phyloP scores from a whole-genome alignment of 2,888 invertebrate genomes.

The Pyrrhia umbra region DNA sequence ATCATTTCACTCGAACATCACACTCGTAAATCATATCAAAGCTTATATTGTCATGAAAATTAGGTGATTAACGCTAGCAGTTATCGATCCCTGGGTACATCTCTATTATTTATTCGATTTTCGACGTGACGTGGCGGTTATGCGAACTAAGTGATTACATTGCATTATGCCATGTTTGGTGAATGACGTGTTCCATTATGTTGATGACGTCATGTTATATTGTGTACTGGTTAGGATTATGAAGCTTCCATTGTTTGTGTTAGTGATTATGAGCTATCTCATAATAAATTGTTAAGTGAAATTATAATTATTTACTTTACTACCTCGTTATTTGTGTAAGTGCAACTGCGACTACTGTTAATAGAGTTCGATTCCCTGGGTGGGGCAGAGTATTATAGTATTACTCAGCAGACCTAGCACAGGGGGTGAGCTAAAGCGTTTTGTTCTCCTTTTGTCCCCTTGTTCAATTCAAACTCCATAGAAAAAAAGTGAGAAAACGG shows the following conservation, averaged over 20 bases:
- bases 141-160: conserved; percentile 55
- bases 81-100: conserved; percentile 38
- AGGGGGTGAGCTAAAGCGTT: too few species aligned
- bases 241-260: conserved; percentile 7
- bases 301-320: too few species aligned
- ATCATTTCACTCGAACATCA: conserved; percentile 28
- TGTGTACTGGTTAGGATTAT: conserved; percentile 1
- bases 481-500: too few species aligned
- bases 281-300: too few species aligned
- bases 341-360: too few species aligned
- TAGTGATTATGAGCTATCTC: neutral
- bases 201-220: conserved; percentile 40
- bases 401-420: too few species aligned
- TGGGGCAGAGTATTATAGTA: too few species aligned
- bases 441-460: too few species aligned
- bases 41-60: conserved; percentile 37
- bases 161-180: conserved; percentile 36
- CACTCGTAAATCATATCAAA: conserved; percentile 23
- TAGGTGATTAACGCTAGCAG: conserved; percentile 36
- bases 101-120: conserved; percentile 50
- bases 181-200: conserved; percentile 37
- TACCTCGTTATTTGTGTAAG: too few species aligned
- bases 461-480: too few species aligned
- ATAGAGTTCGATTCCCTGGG: too few species aligned
- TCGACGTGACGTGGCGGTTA: conserved; percentile 44